These are phyloP conservation scores for Leptinotarsa lineolata DNA, from an alignment of 1,140 invertebrate genomes.

Conservation along the genomic window DNA sequence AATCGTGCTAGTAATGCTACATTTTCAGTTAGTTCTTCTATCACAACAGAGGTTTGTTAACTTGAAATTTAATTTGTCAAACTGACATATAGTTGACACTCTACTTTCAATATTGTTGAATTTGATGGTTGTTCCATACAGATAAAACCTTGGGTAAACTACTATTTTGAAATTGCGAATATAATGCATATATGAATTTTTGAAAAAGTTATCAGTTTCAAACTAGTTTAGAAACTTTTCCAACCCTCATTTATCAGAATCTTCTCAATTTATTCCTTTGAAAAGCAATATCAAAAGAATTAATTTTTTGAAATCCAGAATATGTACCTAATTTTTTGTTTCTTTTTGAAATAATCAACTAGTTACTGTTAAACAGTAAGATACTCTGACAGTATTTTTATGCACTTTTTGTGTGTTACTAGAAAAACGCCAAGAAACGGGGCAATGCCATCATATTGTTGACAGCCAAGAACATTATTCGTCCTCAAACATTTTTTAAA, in stretches of 20 bases:
- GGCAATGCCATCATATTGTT: conserved; percentile 62
- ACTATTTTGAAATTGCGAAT: no score
- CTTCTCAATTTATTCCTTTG: no score
- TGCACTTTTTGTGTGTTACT: neutral
- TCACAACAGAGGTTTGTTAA: conserved; percentile 23
- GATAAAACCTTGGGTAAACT: neutral
- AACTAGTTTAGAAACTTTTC: no score
- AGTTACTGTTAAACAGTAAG: no score
- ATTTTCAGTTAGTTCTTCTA: conserved; percentile 41
- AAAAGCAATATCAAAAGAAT: neutral
- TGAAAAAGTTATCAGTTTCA: no score
- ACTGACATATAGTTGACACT: conserved; percentile 11
- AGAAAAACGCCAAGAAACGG: conserved; percentile 11
- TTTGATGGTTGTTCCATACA: neutral
- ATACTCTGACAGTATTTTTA: no score
- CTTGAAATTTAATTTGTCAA: conserved; percentile 21
- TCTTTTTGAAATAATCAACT: no score
- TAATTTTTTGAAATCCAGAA: conserved; percentile 13
- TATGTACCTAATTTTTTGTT: no score
- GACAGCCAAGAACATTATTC: conserved; percentile 74
- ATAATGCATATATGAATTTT: no score
- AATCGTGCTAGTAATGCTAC: conserved; percentile 54
- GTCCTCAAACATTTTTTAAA: conserved; percentile 84
- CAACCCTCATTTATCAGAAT: no score
- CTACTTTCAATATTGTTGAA: neutral